phyloP scores from a whole-genome alignment of 2,888 invertebrate species.

The Lamproptera curius region DNA sequence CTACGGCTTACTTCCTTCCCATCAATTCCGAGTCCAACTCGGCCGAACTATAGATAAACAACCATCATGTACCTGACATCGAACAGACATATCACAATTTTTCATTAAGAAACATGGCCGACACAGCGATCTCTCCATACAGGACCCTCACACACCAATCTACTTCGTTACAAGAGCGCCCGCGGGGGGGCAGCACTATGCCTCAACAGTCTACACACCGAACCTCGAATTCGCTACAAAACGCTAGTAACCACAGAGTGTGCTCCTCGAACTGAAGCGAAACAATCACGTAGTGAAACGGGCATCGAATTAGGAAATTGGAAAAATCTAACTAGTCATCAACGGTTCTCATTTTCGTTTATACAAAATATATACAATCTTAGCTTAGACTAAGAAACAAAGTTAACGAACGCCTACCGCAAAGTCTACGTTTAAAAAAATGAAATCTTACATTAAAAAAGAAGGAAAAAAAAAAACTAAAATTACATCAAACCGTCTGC shows the following conservation, averaged over 20 bases:
- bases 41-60: slow-evolving; percentile 32
- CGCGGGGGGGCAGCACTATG: background rate
- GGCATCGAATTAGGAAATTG: slow-evolving; percentile 3
- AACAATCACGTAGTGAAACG: slow-evolving; percentile 1
- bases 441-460: background rate
- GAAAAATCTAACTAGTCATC: slow-evolving; percentile 6
- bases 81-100: slow-evolving; percentile 36
- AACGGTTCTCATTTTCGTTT: slow-evolving; percentile 13
- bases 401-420: slow-evolving; percentile 13
- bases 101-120: slow-evolving; percentile 49
- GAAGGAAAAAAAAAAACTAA: too few species aligned
- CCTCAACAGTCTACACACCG: background rate
- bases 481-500: background rate
- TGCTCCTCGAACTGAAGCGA: background rate
- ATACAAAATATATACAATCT: slow-evolving; percentile 21
- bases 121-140: slow-evolving; percentile 14
- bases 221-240: background rate
- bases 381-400: slow-evolving; percentile 15
- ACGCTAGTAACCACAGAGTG: background rate
- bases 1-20: too few species aligned
- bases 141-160: too few species aligned
- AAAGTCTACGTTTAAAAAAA: slow-evolving; percentile 11
- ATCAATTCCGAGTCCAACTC: too few species aligned
- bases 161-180: too few species aligned
- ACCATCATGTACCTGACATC: slow-evolving; percentile 34